Evolutionary conservation across 2,888 invertebrate genomes (phyloP).

Genomic region (Erebia epiphron): DNA sequence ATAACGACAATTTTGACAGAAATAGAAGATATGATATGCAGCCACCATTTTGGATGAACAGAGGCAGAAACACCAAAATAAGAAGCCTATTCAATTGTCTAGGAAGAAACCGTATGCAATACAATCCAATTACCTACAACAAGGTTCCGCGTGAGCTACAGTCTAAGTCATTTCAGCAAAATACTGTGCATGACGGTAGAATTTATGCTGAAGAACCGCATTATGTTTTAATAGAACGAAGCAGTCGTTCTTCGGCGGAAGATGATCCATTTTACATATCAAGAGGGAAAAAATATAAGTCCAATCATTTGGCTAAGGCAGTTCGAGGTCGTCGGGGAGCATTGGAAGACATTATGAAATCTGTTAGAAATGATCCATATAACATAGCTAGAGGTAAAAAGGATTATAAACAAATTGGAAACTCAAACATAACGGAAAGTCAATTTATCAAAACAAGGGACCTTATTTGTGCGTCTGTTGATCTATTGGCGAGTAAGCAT

Average conservation of each 20-base stretch:
- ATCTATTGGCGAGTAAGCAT: slow-evolving; percentile 53
- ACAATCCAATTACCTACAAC: slow-evolving; percentile 20
- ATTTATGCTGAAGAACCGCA: slow-evolving; percentile 81
- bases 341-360: slow-evolving; percentile 73
- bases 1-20: slow-evolving; percentile 56
- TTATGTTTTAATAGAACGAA: slow-evolving; percentile 77
- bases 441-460: slow-evolving; percentile 61
- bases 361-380: slow-evolving; percentile 76
- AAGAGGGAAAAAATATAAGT: slow-evolving; percentile 65
- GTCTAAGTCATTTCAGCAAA: slow-evolving; percentile 51
- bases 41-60: slow-evolving; percentile 57
- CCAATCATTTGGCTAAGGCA: slow-evolving; percentile 54
- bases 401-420: slow-evolving; percentile 47
- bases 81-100: slow-evolving; percentile 53
- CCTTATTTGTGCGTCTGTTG: slow-evolving; percentile 66
- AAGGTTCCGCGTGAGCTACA: slow-evolving; percentile 30
- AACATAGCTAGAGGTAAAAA: slow-evolving; percentile 82
- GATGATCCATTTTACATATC: slow-evolving; percentile 72
- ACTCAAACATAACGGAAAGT: slow-evolving; percentile 46
- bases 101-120: slow-evolving; percentile 39
- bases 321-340: slow-evolving; percentile 67
- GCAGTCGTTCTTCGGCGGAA: slow-evolving; percentile 69
- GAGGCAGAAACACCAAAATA: slow-evolving; percentile 58
- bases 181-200: slow-evolving; percentile 63
- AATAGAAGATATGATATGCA: slow-evolving; percentile 46